Conservation (phyloP, 2,888 invertebrate genomes). For the Adineta ricciae region DNA sequence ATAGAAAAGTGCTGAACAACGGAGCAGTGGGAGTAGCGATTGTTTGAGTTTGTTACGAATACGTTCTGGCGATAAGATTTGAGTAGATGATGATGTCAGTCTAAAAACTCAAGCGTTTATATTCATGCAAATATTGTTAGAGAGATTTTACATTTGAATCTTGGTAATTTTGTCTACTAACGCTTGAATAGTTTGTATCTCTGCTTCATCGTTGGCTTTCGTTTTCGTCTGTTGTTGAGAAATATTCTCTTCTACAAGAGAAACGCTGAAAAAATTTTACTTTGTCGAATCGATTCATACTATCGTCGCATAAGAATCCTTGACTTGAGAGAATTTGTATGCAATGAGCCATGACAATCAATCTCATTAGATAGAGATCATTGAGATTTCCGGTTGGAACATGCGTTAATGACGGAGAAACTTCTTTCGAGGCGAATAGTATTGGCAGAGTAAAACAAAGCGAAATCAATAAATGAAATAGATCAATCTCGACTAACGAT, state of each 20-base stretch:
- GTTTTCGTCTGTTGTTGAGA: not conserved
- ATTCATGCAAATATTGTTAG: not conserved
- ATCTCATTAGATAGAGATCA: conserved; percentile 68
- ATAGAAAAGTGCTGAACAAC: conserved; percentile 78
- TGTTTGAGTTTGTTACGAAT: conserved; percentile 39
- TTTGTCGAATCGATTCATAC: not conserved
- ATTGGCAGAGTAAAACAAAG: conserved; percentile 67
- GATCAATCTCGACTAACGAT: conserved; percentile 60
- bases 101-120: not conserved
- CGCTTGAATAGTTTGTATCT: not conserved
- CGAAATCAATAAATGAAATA: conserved; percentile 69
- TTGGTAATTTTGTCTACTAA: not conserved
- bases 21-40: conserved; percentile 62
- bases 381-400: conserved; percentile 49
- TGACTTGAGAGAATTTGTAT: conserved; percentile 58
- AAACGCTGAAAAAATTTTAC: too few species aligned
- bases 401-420: conserved; percentile 36
- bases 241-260: not conserved
- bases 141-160: not conserved
- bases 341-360: conserved; percentile 68
- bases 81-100: not conserved
- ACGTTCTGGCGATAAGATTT: conserved; percentile 38
- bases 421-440: conserved; percentile 51
- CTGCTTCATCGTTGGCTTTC: not conserved
- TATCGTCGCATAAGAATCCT: not conserved